A percentile compares a stretch with the other conserved stretches of the same genome.
Conservation (phyloP, 2,113 vertebrate genomes). For the Ia io region DNA sequence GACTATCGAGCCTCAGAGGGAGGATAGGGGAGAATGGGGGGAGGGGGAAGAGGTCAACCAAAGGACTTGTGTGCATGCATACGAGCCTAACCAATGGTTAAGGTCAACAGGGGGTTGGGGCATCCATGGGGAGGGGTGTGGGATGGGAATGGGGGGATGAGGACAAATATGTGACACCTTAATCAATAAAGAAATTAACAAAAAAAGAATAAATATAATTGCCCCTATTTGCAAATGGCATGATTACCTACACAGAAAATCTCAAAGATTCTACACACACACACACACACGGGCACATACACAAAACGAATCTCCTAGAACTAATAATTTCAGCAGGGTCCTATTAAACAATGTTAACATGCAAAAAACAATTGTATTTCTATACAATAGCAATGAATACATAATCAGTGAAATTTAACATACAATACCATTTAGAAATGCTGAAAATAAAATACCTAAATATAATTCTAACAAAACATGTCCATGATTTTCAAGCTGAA, state of each 20-base stretch:
- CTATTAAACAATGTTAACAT: background rate
- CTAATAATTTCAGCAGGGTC: background rate
- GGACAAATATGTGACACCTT: too few species aligned
- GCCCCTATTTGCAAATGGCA: background rate
- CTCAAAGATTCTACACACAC: background rate
- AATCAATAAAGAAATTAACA: too few species aligned
- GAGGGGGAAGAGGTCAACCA: too few species aligned
- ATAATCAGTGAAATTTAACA: background rate
- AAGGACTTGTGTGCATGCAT: too few species aligned
- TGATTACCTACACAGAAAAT: background rate
- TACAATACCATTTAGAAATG: background rate
- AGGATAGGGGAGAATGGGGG: too few species aligned
- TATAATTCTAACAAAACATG: background rate
- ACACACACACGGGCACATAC: background rate
- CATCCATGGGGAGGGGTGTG: too few species aligned
- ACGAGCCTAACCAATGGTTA: too few species aligned
- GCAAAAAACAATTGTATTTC: background rate
- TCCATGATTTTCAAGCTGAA: background rate
- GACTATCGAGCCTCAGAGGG: too few species aligned
- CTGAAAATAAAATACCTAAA: constrained; percentile 23
- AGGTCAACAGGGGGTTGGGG: too few species aligned
- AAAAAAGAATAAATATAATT: constrained; percentile 24
- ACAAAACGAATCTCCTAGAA: background rate
- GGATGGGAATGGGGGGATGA: too few species aligned
- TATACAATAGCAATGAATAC: background rate